Evolutionary conservation across 2,888 invertebrate species (phyloP).

Genomic region (Calliphora vomitoria): DNA sequence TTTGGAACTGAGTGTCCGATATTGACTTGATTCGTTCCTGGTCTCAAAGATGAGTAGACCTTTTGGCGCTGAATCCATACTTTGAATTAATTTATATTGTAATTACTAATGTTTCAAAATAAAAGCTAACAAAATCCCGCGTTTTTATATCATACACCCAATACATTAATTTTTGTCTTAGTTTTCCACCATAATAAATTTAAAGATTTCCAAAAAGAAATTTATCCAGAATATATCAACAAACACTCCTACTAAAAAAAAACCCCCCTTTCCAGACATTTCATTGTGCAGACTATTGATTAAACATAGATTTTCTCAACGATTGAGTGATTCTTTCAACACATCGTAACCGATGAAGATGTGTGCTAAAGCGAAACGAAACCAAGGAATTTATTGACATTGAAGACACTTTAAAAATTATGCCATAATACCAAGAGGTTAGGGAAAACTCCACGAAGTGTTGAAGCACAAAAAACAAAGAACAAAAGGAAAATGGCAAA

Average conservation of each 20-base stretch:
- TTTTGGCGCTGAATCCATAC: too few relatives aligned
- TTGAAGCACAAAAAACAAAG: slow-evolving; percentile 1
- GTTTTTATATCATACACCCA: too few relatives aligned
- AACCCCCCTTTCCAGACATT: slow-evolving; percentile 32
- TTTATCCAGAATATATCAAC: not conserved
- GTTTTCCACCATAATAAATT: slow-evolving; percentile 19
- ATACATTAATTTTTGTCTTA: too few relatives aligned
- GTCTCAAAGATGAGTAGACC: too few relatives aligned
- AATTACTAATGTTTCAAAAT: too few relatives aligned
- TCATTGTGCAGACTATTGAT: slow-evolving; percentile 59
- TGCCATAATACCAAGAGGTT: slow-evolving; percentile 44
- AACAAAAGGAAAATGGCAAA: slow-evolving; percentile 18
- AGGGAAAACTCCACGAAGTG: not conserved
- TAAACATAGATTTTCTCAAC: slow-evolving; percentile 65
- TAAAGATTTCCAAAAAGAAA: slow-evolving; percentile 24
- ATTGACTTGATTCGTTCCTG: too few relatives aligned
- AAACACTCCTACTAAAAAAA: not conserved
- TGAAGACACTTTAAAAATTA: slow-evolving; percentile 62
- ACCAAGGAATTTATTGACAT: slow-evolving; percentile 54
- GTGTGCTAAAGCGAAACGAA: slow-evolving; percentile 55
- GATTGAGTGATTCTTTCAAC: slow-evolving; percentile 65
- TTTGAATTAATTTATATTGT: too few relatives aligned
- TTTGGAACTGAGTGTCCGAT: too few relatives aligned
- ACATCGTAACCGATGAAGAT: slow-evolving; percentile 31
- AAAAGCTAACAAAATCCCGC: too few relatives aligned